phyloP scores from a whole-genome alignment of 1,140 invertebrate species.

The Penaeus chinensis region DNA sequence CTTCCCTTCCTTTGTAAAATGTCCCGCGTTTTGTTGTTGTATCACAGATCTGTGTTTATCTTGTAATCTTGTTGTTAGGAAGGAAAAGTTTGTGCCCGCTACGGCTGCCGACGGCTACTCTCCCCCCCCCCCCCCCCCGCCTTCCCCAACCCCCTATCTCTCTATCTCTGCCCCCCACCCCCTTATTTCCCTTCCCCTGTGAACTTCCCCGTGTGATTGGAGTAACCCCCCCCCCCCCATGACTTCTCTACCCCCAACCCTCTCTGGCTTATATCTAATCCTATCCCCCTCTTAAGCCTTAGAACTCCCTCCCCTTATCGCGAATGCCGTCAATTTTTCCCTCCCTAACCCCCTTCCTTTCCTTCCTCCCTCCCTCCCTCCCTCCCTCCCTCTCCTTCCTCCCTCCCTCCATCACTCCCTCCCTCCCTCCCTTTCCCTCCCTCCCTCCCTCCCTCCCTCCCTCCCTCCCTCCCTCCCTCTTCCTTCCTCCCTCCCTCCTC shows the following conservation, averaged over 20 bases:
- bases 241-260: neutral
- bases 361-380: neutral
- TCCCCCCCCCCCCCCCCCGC: neutral
- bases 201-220: no score
- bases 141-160: neutral
- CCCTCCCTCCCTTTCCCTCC: no score
- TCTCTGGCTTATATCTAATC: neutral
- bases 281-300: neutral
- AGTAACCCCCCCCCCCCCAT: neutral
- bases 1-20: neutral
- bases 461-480: no score
- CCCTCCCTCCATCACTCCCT: no score
- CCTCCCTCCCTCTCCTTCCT: neutral
- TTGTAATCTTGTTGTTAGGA: neutral
- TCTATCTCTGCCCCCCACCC: constrained; percentile 7
- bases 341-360: neutral
- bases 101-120: neutral
- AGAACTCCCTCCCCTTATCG: neutral
- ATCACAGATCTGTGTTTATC: no score
- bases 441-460: no score
- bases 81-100: neutral
- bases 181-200: neutral
- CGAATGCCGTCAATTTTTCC: neutral
- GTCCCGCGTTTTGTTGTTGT: neutral
- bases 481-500: no score